Conservation (phyloP, 2,113 vertebrate genomes). For the Cisticola juncidis region DNA sequence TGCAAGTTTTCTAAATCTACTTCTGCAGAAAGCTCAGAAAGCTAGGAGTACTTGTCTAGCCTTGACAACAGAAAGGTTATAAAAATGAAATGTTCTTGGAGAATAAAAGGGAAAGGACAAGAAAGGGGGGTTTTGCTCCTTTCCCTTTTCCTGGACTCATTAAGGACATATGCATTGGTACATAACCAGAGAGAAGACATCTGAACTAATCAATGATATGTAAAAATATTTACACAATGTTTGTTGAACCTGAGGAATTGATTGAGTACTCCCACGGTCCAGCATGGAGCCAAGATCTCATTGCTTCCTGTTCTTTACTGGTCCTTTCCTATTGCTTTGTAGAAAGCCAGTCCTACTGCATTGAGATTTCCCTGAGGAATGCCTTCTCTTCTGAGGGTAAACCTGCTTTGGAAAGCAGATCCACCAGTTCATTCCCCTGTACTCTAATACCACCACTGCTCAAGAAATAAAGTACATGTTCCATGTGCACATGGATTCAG, state of each 20-base stretch:
- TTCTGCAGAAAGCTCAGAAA: neutral
- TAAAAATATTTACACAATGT: neutral
- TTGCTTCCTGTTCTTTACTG: neutral
- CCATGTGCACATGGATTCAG: neutral
- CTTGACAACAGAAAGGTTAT: neutral
- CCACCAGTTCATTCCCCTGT: neutral
- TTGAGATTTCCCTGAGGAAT: neutral
- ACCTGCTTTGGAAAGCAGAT: neutral
- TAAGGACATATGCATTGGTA: rapidly evolving
- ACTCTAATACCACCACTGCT: neutral
- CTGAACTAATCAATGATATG: neutral
- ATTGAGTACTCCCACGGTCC: neutral
- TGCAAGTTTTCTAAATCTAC: neutral
- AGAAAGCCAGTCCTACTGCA: neutral
- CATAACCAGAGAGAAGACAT: neutral
- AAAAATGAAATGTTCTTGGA: neutral
- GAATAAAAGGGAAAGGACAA: neutral
- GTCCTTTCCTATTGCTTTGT: neutral
- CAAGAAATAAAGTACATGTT: neutral
- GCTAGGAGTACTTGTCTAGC: neutral
- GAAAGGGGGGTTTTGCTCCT: neutral
- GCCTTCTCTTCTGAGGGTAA: neutral
- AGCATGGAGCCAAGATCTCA: neutral
- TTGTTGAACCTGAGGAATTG: neutral
- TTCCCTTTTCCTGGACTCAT: neutral